Evolutionary conservation across 2,888 invertebrate species (phyloP).

Genomic region (Mesopsocus fuscifrons): DNA sequence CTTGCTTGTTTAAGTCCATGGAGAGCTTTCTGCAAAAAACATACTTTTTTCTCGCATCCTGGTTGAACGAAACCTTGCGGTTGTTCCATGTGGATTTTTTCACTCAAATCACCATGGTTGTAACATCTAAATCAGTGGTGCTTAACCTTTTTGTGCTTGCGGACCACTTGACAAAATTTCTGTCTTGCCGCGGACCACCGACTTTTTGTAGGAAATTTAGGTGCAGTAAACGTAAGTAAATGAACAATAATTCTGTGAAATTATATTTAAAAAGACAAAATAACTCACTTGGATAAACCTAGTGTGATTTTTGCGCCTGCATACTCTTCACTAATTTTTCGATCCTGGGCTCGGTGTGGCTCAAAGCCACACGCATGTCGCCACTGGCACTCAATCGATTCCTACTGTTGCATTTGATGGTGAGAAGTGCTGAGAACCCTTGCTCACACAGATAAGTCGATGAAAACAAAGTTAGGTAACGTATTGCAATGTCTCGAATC

Average conservation of each 20-base stretch:
- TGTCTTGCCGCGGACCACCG: neutral
- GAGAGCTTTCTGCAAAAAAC: constrained; percentile 15
- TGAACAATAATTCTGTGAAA: neutral
- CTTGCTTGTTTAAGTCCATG: constrained; percentile 17
- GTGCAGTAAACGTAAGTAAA: neutral
- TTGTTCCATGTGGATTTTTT: constrained; percentile 16
- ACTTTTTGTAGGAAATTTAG: neutral
- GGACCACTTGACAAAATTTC: neutral
- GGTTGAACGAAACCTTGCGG: constrained; percentile 15
- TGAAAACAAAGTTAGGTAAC: no score
- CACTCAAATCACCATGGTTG: constrained; percentile 17
- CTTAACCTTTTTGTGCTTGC: neutral
- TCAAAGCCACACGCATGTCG: neutral
- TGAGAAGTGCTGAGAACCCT: no score
- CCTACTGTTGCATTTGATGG: no score
- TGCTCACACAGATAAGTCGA: no score
- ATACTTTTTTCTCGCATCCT: constrained; percentile 13
- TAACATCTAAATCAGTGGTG: neutral
- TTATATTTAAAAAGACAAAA: neutral
- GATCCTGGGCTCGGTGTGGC: neutral
- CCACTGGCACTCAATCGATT: neutral
- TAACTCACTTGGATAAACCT: neutral
- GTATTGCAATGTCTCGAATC: no score
- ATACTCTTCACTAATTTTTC: constrained; percentile 8
- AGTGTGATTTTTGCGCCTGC: neutral